Evolutionary conservation across 2,888 invertebrate species (phyloP), one percentile per base, ranked within the genome.

Genomic region (Leucozona laternaria): DNA sequence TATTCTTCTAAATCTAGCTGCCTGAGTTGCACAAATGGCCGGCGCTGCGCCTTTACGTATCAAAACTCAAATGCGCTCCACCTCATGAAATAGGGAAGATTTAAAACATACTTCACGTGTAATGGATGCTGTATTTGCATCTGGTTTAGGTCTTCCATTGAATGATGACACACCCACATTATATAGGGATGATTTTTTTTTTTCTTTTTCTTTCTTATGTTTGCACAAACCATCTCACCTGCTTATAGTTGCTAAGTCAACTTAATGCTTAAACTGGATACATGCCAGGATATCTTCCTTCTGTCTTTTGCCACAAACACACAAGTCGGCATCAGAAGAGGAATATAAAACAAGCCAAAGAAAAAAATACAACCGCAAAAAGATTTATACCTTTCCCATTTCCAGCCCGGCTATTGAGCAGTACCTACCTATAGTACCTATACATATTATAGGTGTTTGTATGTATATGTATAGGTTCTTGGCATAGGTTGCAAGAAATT

Each of bases 331-430:
- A n/a, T n/a, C n/a, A 55, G 6, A 11, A 50, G 13, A 34, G 31
- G 17, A 13, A 64, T 28, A 48, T 8, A 64, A 43, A 45, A 40
- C 25, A 64, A 34, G 10, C 28, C 28, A 45, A 53, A 17, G 0
- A 64, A 40, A 31, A 53, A 73, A 75, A 71, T 11, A 70, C 73
- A 45, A 78, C 70, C 70, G 34, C 43, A 77, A 82, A 78, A 82
- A 78, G 86, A 86, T 79, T 86, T 82, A 86, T 86, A 82, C 86
- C 68, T 82, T 79, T 79, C 64, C 78, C 81, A 79, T 82, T 78
- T 86, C n/a, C n/a, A 73, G 73, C 70, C 70, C 31, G 53, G 55
- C 53, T 77, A 22, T 53, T 22, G 53, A 53, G 53, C 25, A 53
- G 1, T 15, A 22, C 22, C 22, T 25, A 10, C n/a, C 28, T 25